A percentile compares a stretch with the other conserved stretches of the same genome.
Conservation (phyloP, 2,797 vertebrate genomes). For the Catostomus latipinnis region DNA sequence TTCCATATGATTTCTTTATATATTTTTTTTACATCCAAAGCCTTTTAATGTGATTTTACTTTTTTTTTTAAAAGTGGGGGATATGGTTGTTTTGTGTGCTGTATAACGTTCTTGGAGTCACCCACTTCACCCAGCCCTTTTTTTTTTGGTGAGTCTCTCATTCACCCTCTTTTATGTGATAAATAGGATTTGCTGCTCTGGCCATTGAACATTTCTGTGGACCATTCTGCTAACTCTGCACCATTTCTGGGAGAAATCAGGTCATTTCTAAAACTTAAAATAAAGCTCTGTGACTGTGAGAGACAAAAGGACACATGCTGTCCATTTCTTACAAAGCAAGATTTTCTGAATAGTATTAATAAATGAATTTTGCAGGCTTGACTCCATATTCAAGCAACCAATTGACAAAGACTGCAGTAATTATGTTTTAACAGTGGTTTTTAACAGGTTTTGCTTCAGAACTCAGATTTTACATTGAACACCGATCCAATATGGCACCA, state of each 20-base stretch:
- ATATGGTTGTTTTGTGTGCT: conserved; percentile 65
- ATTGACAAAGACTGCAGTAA: background rate
- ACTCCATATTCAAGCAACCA: background rate
- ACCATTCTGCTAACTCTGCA: conserved; percentile 46
- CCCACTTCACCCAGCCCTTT: conserved; percentile 56
- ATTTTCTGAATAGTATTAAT: background rate
- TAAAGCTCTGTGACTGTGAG: conserved; percentile 8
- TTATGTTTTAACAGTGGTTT: too few relatives aligned
- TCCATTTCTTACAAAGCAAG: background rate
- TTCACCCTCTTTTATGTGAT: conserved; percentile 79
- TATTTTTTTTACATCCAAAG: conserved; percentile 53
- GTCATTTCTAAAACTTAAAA: conserved; percentile 45
- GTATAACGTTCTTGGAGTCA: conserved; percentile 70
- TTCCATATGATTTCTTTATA: conserved; percentile 19
- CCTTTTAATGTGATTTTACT: conserved; percentile 65
- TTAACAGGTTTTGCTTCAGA: too few relatives aligned
- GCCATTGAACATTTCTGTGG: conserved; percentile 32
- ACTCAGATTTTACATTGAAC: too few relatives aligned
- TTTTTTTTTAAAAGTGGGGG: background rate
- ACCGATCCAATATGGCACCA: too few relatives aligned
- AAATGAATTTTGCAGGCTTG: background rate
- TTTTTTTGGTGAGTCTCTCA: conserved; percentile 65
- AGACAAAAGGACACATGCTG: background rate
- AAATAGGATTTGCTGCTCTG: conserved; percentile 79
- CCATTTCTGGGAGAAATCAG: conserved; percentile 62